Evolutionary conservation across 2,888 invertebrate genomes (phyloP).

Genomic region (Automeris io): DNA sequence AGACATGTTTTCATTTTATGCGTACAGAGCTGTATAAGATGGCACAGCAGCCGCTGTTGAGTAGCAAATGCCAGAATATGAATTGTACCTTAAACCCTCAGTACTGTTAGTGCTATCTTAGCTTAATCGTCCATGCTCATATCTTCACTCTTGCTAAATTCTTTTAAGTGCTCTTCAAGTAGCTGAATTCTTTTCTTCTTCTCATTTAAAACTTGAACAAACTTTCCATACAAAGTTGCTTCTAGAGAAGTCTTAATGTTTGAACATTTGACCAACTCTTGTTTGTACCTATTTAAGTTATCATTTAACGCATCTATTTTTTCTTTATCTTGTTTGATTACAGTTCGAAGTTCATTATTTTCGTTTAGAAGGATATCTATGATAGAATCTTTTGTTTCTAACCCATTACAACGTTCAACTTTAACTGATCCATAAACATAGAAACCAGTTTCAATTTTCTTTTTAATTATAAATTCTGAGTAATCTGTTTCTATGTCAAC

Average conservation of each 20-base stretch:
- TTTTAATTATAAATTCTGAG: constrained; percentile 47
- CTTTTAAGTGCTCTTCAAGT: constrained; percentile 42
- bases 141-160: constrained; percentile 15
- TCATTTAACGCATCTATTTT: constrained; percentile 21
- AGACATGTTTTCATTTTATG: no score
- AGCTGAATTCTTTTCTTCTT: constrained; percentile 53
- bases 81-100: no score
- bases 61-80: no score
- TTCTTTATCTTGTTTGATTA: constrained; percentile 18
- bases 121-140: neutral
- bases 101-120: no score
- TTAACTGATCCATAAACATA: constrained; percentile 39
- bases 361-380: constrained; percentile 43
- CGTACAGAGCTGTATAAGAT: no score
- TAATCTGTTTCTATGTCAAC: neutral
- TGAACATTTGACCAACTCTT: constrained; percentile 40
- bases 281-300: constrained; percentile 36
- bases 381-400: constrained; percentile 30
- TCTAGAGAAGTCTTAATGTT: constrained; percentile 42
- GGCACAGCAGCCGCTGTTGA: no score
- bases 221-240: constrained; percentile 48
- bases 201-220: constrained; percentile 50
- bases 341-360: constrained; percentile 30
- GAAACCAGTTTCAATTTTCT: constrained; percentile 33
- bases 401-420: constrained; percentile 22